A percentile compares a stretch with the other conserved stretches of the same genome.
Evolutionary conservation across 1,140 invertebrate genomes (phyloP).

Genomic region (Pentalonia nigronervosa): DNA sequence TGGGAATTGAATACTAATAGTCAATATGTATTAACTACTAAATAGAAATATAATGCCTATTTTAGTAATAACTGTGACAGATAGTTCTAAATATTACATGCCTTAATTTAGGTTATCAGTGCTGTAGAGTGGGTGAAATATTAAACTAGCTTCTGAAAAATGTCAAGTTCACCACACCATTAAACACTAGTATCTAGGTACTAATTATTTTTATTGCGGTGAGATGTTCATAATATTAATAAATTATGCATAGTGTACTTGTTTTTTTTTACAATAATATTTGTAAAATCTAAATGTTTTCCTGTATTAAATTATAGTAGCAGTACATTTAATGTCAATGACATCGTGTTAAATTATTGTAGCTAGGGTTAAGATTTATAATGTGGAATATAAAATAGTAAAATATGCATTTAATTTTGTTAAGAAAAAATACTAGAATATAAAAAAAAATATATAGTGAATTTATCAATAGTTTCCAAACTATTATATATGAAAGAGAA

Average conservation of each 20-base stretch:
- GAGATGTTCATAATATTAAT: too few species aligned
- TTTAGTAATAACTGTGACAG: too few species aligned
- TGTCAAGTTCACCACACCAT: too few species aligned
- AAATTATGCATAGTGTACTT: background rate
- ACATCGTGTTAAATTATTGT: background rate
- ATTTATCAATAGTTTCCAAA: background rate
- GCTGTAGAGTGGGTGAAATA: too few species aligned
- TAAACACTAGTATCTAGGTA: background rate
- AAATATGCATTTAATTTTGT: background rate
- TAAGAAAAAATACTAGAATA: constrained; percentile 12
- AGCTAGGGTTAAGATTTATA: background rate
- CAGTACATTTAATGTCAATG: background rate
- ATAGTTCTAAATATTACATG: too few species aligned
- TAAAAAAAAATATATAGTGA: background rate
- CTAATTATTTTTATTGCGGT: background rate
- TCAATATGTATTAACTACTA: too few species aligned
- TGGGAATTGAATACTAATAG: too few species aligned
- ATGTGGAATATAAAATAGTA: background rate
- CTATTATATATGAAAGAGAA: background rate
- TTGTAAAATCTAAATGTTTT: background rate
- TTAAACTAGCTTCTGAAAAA: too few species aligned
- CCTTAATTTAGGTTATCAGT: too few species aligned
- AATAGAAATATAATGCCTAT: too few species aligned
- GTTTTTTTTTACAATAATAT: background rate
- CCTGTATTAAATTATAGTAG: background rate